phyloP scores from a whole-genome alignment of 1,140 invertebrate species.

The Metopolophium dirhodum region DNA sequence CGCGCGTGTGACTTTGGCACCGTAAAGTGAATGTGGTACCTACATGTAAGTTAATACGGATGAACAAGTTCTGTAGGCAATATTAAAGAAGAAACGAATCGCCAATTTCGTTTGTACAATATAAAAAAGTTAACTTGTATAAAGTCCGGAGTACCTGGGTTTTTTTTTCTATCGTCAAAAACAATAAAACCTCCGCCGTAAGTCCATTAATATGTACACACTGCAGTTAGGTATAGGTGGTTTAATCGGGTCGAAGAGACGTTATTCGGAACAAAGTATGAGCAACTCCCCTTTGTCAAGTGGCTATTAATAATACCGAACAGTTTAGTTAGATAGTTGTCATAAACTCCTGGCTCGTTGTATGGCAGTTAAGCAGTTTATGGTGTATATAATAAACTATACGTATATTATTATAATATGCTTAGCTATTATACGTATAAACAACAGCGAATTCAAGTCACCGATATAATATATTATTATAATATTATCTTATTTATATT shows the following conservation, averaged over 20 bases:
- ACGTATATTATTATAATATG: not conserved
- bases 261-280: not conserved
- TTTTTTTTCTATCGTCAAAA: not conserved
- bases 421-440: not conserved
- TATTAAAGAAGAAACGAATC: not conserved
- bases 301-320: conserved; percentile 26
- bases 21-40: not conserved
- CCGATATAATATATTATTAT: not conserved
- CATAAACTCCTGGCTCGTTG: conserved; percentile 29
- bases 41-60: not conserved
- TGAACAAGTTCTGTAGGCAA: not conserved
- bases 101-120: not conserved
- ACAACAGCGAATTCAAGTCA: not conserved
- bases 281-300: not conserved
- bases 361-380: not conserved
- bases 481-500: not conserved
- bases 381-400: not conserved
- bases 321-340: conserved; percentile 25
- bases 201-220: not conserved
- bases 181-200: not conserved
- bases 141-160: no score
- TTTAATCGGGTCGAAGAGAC: not conserved
- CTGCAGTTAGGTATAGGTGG: not conserved
- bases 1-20: not conserved
- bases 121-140: not conserved